phyloP scores from a whole-genome alignment of 2,797 vertebrate genomes.

The Oreochromis grahami region DNA sequence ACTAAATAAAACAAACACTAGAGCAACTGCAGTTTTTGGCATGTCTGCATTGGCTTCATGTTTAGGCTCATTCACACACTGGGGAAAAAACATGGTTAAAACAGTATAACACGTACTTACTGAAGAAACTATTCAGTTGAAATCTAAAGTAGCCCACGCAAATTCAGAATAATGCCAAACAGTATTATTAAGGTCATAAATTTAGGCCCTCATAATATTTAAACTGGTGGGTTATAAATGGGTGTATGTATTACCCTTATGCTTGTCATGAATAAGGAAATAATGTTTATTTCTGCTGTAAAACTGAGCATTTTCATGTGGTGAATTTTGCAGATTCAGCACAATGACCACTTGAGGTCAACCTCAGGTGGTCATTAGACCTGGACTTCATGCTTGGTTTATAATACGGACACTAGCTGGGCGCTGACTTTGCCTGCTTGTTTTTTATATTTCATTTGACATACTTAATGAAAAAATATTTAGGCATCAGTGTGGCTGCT shows the following conservation, averaged over 20 bases:
- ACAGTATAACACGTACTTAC: not conserved
- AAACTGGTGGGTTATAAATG: not conserved
- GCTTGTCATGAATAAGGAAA: not conserved
- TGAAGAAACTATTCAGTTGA: not conserved
- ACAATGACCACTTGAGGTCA: not conserved
- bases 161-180: not conserved
- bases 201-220: not conserved
- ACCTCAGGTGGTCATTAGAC: not conserved
- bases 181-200: not conserved
- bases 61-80: not conserved
- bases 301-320: not conserved
- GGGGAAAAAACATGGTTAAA: not conserved
- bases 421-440: not conserved
- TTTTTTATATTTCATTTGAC: not conserved
- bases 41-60: not conserved
- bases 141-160: not conserved
- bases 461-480: not conserved
- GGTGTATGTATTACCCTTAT: not conserved
- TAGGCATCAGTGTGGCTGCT: not conserved
- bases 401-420: not conserved
- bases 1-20: not conserved
- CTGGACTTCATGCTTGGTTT: not conserved
- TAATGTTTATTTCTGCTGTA: not conserved
- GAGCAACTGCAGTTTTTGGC: not conserved
- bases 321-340: not conserved